phyloP scores from a whole-genome alignment of 2,888 invertebrate species.

The Bursaphelenchus okinawaensis region DNA sequence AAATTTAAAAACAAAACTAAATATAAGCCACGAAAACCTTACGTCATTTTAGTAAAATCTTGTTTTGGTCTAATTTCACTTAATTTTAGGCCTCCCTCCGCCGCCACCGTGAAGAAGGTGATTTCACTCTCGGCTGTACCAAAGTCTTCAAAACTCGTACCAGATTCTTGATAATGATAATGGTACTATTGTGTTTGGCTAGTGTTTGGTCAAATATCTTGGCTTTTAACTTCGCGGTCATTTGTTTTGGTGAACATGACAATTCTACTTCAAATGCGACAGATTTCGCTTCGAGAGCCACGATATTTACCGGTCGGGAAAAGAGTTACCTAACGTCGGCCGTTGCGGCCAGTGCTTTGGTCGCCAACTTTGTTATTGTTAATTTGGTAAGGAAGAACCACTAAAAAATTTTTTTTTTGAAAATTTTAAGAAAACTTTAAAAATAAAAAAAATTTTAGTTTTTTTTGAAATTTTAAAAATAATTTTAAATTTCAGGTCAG shows the following conservation, averaged over 20 bases:
- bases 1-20: no score
- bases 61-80: neutral
- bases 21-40: no score
- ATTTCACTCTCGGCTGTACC: conserved; percentile 24
- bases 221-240: conserved; percentile 54
- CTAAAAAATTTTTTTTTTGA: neutral
- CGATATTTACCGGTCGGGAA: conserved; percentile 4
- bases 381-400: conserved; percentile 29
- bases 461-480: neutral
- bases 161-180: conserved; percentile 51
- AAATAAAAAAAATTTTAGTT: no score
- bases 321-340: conserved; percentile 8
- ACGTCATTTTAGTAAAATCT: no score
- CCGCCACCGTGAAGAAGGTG: neutral
- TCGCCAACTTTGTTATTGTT: conserved; percentile 50
- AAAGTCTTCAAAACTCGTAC: conserved; percentile 52
- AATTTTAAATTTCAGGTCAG: conserved; percentile 24
- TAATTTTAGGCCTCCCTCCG: neutral
- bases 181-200: conserved; percentile 52
- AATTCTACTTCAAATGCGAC: neutral
- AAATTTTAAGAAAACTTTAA: no score
- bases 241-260: conserved; percentile 35
- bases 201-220: conserved; percentile 57
- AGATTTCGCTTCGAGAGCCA: conserved; percentile 13
- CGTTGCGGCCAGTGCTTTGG: conserved; percentile 1